These are phyloP conservation scores for Solea senegalensis DNA, from an alignment of 2,113 vertebrate species.

Conservation along the genomic window DNA sequence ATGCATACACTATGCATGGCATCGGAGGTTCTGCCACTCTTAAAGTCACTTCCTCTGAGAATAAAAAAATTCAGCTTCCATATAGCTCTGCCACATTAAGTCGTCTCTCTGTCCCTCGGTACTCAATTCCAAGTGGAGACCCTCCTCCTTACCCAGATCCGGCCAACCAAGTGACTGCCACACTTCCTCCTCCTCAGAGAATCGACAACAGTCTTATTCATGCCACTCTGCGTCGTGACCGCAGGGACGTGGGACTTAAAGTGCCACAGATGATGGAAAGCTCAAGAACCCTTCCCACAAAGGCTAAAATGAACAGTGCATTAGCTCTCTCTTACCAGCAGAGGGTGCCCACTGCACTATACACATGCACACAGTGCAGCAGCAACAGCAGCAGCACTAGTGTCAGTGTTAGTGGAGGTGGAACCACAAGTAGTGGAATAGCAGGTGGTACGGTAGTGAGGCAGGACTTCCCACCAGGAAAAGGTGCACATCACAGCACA, in stretches of 20 bases:
- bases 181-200: conserved; percentile 84
- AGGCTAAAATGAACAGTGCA: conserved; percentile 87
- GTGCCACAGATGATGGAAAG: conserved; percentile 89
- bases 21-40: conserved; percentile 92
- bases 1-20: conserved; percentile 87
- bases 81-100: conserved; percentile 94
- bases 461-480: conserved; percentile 84
- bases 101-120: conserved; percentile 92
- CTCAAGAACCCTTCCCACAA: conserved; percentile 89
- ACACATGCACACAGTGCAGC: conserved; percentile 97
- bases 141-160: conserved; percentile 96
- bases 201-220: conserved; percentile 90
- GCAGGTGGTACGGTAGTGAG: conserved; percentile 83
- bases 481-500: conserved; percentile 85
- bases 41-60: conserved; percentile 91
- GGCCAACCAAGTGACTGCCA: conserved; percentile 84
- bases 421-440: conserved; percentile 80
- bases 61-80: conserved; percentile 90
- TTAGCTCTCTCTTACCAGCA: conserved; percentile 86
- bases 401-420: conserved; percentile 76
- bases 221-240: conserved; percentile 90
- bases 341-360: conserved; percentile 87
- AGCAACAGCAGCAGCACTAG: conserved; percentile 78
- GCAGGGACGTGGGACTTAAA: conserved; percentile 90
- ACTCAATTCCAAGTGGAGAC: conserved; percentile 93